Evolutionary conservation across 2,797 vertebrate species (phyloP), one percentile per base, ranked within the genome.

Genomic region (Cyclura pinguis): DNA sequence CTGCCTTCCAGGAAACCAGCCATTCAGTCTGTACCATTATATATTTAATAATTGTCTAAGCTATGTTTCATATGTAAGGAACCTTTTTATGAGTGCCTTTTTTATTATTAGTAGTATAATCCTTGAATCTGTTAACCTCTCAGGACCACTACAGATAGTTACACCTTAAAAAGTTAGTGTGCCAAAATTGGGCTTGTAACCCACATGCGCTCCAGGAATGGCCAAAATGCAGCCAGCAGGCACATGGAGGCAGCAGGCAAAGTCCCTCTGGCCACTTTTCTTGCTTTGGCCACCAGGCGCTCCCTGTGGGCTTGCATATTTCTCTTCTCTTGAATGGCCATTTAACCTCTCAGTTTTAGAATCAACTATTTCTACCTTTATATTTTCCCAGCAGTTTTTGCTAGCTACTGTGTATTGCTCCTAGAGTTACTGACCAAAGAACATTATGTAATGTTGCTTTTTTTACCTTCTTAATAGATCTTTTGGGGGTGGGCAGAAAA

Each of bases 1-100:
- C 62, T 84, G 59, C 88, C 29, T 52, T 91, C 87, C 59, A 84
- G 78, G 62, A 84, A 50, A 84, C 78, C 64, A 84, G 52, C 38
- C 27, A 76, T 77, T 72, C 27, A 78, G 24, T 57, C 47, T 47
- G 85, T 55, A 77, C 47, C 47, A 14, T 77, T 87, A 78, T 50
- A 29, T 64, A 35, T 47, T 69, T 80, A 76, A 74, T 35, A 1
- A 6, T 6, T 90, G 24, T 38, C 59, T 73, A 88, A 82, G 69
- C 27, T 78, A 78, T 10, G 0, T 52, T 77, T 83, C n/a, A 22
- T 52, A 57, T 13, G 3, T 72, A 64, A 42, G 76, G 29, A 88
- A 38, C 29, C 42, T 50, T 73, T 42, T 57, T 13, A 29, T 57
- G 38, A 29, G 24, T 72, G 47, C 42, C 14, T 88, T 84, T 90